Evolutionary conservation across 35 echinoderm and acorn worm genomes (phyloP).

Genomic region (Diadema setosum): DNA sequence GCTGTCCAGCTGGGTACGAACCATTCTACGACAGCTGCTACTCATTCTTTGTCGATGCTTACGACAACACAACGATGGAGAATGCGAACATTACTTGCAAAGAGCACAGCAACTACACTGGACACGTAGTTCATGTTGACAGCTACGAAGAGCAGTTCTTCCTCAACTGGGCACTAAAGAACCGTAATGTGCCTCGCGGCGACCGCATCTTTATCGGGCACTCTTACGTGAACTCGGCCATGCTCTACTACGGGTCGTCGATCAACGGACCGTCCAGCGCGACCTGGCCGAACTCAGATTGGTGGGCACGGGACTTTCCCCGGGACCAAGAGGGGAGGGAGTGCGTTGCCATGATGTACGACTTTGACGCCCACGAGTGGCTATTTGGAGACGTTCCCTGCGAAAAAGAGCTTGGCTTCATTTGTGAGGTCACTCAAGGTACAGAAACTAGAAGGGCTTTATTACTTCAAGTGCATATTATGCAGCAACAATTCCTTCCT

Average conservation of each 20-base stretch:
- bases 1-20: slow-evolving; percentile 55
- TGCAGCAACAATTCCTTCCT: too few species aligned
- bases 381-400: slow-evolving; percentile 55
- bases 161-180: slow-evolving; percentile 57
- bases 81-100: slow-evolving; percentile 49
- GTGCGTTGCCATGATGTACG: slow-evolving; percentile 60
- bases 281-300: slow-evolving; percentile 21
- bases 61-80: not conserved
- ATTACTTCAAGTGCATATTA: too few species aligned
- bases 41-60: not conserved
- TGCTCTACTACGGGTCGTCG: not conserved
- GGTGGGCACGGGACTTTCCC: slow-evolving; percentile 58
- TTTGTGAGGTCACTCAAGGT: slow-evolving; percentile 81
- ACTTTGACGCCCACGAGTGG: slow-evolving; percentile 32
- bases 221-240: not conserved
- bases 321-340: not conserved
- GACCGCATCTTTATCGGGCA: slow-evolving; percentile 23
- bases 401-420: slow-evolving; percentile 16
- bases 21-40: slow-evolving; percentile 69
- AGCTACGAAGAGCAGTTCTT: slow-evolving; percentile 57
- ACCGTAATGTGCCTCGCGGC: not conserved
- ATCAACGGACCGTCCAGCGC: not conserved
- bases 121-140: slow-evolving; percentile 48
- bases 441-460: too few species aligned
- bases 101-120: slow-evolving; percentile 34